Base-by-base conservation (phyloP, 2,113 vertebrate genomes). In the Gobius niger region DNA sequence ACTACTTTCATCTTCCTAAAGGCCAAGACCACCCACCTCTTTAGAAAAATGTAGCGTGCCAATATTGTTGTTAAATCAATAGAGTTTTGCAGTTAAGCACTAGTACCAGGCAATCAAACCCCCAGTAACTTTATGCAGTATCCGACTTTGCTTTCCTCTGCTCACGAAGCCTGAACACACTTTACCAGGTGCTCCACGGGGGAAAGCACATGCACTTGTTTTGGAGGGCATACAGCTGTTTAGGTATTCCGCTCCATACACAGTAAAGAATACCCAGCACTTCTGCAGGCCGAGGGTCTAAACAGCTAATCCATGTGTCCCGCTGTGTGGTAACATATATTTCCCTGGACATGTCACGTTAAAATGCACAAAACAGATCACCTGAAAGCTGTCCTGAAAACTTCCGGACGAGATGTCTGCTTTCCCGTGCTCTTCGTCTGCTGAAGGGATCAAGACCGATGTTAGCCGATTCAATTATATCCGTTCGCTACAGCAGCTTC, bases 341-440 rank as follows among this genome's bases (percentile, higher is more conserved):
- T 44, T 65, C 50, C 59, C 67, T 66, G 63, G 63, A 44, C 51
- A 40, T 46, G 42, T 66, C 24, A 7, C 10, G 10, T 12, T 3
- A 34, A 49, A 59, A 70, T 61, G 62, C 52, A 24, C 44, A 75
- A 63, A 82, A 60, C 63, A 73, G 90, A 86, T 90, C 93, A 92
- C 90, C 89, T 92, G 93, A 84, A 96, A 98, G 86, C 91, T 95
- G 84, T 98, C 98, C 83, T 91, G 91, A 75, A 96, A 94, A 89
- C 91, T 85, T 67, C 93, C 94, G 15, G 94, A 92, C 11, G 93
- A 93, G 56, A 91, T 93, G 84, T 98, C 97, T 77, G 94, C 65
- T 88, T 94, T 98, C 86, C 91, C 93, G 54, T 93, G 91, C 68
- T 99, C 98, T 65, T 98, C 97, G 83, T 98, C 97, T 97, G 90